Base-by-base conservation (phyloP, 2,888 invertebrate genomes). In the Dolomedes plantarius region DNA sequence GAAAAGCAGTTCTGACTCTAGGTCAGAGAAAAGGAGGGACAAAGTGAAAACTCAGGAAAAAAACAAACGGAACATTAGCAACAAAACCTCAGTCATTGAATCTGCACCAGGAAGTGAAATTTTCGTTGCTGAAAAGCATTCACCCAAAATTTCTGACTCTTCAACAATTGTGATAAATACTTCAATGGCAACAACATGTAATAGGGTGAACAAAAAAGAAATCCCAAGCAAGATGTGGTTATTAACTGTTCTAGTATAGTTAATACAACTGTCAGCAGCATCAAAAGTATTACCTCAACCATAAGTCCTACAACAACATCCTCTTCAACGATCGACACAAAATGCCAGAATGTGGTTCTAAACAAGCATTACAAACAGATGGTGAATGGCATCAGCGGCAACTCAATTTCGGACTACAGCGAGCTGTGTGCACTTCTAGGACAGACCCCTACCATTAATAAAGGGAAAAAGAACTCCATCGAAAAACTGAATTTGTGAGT, bases 401-500 rank as follows among this genome's bases (percentile, higher is more conserved):
- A 41, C 29, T 7, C 72, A 23, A 39, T 79, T 28, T 28, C 62
- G 29, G 74, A 78, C 19, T 82, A 77, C 27, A 64, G 73, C 29
- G 87, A 82, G 7, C 27, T 82, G 32, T 68, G 77, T 68, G 73
- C 64, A n/a, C 27, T 80, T 27, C 23, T 81, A 19, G 9, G 74
- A 31, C 69, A 39, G 32, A 64, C 56, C 27, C n/a, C 64, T 16
- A 50, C 28, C 46, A n/a, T 41, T 1, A n/a, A n/a, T n/a, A 32
- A 72, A 32, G 46, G 64, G 31, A 80, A 79, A 50, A 86, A 72
- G 36, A 76, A n/a, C 46, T 32, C 76, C 16, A 29, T 67, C 46
- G 86, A 80, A 27, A 86, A 86, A 39, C 56, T 86, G 13, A 36
- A 68, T 19, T 32, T 86, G 85, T 86, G 69, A 79, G 85, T 86